Conservation (phyloP, 2,888 invertebrate genomes). For the Tiliacea aurago region DNA sequence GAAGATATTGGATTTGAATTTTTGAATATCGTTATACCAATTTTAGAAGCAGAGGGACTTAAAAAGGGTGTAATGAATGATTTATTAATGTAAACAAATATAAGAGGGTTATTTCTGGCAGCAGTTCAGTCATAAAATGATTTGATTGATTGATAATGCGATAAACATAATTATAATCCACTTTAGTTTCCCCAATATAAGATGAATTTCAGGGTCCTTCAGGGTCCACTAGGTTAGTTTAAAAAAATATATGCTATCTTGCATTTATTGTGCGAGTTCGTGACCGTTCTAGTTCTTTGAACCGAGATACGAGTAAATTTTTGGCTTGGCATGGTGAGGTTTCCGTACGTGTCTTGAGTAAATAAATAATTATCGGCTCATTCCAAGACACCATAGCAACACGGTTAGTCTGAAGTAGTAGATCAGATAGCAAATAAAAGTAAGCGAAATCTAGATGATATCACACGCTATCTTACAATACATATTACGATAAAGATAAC, state of each 20-base stretch:
- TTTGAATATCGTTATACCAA: conserved; percentile 32
- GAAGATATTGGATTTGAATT: conserved; percentile 53
- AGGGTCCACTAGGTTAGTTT: not conserved
- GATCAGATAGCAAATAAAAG: conserved; percentile 17
- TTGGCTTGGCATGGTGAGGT: conserved; percentile 14
- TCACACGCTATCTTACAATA: conserved; percentile 24
- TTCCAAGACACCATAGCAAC: conserved; percentile 7
- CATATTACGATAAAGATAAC: conserved; percentile 26
- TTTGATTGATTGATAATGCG: conserved; percentile 6
- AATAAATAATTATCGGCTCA: conserved; percentile 21
- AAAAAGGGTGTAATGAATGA: not conserved
- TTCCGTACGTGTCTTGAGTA: conserved; percentile 30
- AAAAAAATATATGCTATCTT: not conserved
- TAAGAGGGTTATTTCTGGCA: conserved; percentile 17
- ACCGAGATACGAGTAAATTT: conserved; percentile 19
- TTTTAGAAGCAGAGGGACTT: conserved; percentile 15
- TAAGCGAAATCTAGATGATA: conserved; percentile 12
- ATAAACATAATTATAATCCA: not conserved
- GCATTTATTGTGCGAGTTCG: conserved; percentile 32
- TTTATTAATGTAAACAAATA: not conserved
- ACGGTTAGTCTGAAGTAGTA: not conserved
- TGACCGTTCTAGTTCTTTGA: conserved; percentile 34
- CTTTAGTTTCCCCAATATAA: not conserved
- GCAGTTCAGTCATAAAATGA: not conserved
- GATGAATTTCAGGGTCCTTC: not conserved